Base-by-base conservation (phyloP, 1,140 invertebrate genomes). In the Bemisia tabaci region DNA sequence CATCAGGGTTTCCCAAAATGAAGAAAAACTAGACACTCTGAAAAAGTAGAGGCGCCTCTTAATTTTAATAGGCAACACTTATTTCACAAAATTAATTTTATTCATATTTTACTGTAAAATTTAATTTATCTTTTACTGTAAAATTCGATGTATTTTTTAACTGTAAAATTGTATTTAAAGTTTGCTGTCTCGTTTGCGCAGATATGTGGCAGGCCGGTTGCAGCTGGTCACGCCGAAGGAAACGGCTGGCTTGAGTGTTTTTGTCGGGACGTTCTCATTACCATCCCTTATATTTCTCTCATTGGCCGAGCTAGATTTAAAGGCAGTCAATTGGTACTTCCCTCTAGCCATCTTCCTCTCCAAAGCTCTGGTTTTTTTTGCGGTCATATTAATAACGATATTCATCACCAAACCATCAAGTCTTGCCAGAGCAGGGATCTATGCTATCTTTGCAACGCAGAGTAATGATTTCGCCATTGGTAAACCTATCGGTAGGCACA, bases 391-490 rank as follows among this genome's bases (percentile, higher is more conserved):
- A 24, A 79, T 96, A 17, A 91, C 90, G 1, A 71, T 95, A 64
- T 73, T 96, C 26, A 83, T 93, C 22, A 87, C 87, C 9, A 85
- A 86, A 76, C 90, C 91, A 9, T 75, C 87, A 2, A 90, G 94
- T 78, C 82, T 89, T 67, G 91, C 90, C 17, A 84, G 87, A 72
- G 91, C 92, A 65, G 95, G 93, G 21, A 80, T 97, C 23, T 94
- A 91, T 82, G 91, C 91, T 24, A 97, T 98, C 72, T 97, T 97
- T 77, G 91, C 89, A 62, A 97, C 95, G 0, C 94, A 97, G 75
- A 95, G 92, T 75, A 98, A 98, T 84, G 95, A 98, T 79, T 97
- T 98, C 83, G 95, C 95, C 62, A 85, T 98, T 71, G 95, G 95
- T 67, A 96, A 91, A 80, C 95, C 95, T 2, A 95, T 97, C 73